Evolutionary conservation across 2,113 vertebrate genomes (phyloP), one percentile per base, ranked within the genome.

Genomic region (Hemiprocne comata): DNA sequence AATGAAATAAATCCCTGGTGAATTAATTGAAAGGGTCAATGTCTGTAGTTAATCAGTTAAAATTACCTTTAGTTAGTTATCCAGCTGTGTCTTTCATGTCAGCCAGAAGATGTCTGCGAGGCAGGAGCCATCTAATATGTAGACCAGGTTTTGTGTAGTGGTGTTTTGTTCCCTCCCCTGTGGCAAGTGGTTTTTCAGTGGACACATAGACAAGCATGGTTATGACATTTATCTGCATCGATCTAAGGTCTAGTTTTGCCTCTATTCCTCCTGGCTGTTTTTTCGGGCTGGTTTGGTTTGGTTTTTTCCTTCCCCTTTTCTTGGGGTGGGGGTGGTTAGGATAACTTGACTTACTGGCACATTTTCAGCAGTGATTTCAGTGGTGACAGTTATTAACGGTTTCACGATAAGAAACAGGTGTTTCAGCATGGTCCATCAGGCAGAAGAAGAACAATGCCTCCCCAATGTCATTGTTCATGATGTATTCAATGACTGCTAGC

Each of bases 381-480:
- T 72, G 62, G n/a, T 97, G 95, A 95, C 88, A 96, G 93, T 96
- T 95, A 95, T 79, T 95, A 94, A 94, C 77, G 50, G 72, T 72
- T 96, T 95, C 72, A 34, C 17, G 55, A 94, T 93, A 77, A 89
- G 83, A 97, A 97, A 97, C 97, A 98, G 97, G 96, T 98, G 97
- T 97, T 96, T 76, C 62, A 66, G 71, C 89, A 94, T 72, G 90
- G 93, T 83, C 94, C 82, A 46, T 69, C 84, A 73, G 91, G 91
- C 96, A 97, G 90, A 93, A 91, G 82, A 93, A 96, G 96, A 96
- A 94, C 73, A 90, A 89, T 89, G 77, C 64, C 87, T 96, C 86
- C 82, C 83, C 78, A 92, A 66, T 83, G 93, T 94, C 84, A 92
- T 72, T 93, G 57, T 74, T 91, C 83, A 94, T 89, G 94, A 96